These are phyloP conservation scores for Diadophis punctatus DNA, from an alignment of 2,113 vertebrate species.

Conservation along the genomic window DNA sequence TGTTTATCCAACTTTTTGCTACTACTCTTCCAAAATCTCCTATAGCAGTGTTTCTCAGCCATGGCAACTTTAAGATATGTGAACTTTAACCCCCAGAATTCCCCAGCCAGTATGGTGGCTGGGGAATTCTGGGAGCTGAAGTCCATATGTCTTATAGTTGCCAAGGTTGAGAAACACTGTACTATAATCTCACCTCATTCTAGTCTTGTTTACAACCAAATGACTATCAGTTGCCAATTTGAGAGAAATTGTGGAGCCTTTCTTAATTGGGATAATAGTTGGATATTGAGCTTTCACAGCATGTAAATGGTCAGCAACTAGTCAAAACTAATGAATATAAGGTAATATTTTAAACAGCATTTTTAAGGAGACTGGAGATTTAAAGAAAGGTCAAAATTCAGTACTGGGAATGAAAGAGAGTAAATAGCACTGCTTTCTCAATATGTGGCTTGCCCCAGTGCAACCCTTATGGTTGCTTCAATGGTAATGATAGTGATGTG, in stretches of 20 bases:
- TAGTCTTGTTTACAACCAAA: background rate
- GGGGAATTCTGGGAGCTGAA: background rate
- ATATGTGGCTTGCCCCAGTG: background rate
- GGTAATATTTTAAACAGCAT: background rate
- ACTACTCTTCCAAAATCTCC: background rate
- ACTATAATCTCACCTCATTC: background rate
- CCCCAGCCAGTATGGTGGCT: background rate
- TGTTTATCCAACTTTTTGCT: slow-evolving; percentile 1
- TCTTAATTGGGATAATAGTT: background rate
- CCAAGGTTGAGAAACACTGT: background rate
- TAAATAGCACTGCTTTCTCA: background rate
- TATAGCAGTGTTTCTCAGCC: background rate
- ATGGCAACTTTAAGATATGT: background rate
- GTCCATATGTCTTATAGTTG: background rate
- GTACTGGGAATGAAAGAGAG: background rate
- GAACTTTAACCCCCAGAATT: background rate
- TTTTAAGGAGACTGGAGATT: background rate
- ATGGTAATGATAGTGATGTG: background rate
- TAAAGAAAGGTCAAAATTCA: background rate
- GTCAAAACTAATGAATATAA: background rate
- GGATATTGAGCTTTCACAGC: background rate
- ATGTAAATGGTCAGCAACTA: background rate
- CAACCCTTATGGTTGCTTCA: background rate
- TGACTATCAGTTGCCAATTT: background rate
- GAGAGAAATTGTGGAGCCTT: background rate